Base-by-base conservation (phyloP, 2,797 vertebrate species). In the Oryzias sinensis region DNA sequence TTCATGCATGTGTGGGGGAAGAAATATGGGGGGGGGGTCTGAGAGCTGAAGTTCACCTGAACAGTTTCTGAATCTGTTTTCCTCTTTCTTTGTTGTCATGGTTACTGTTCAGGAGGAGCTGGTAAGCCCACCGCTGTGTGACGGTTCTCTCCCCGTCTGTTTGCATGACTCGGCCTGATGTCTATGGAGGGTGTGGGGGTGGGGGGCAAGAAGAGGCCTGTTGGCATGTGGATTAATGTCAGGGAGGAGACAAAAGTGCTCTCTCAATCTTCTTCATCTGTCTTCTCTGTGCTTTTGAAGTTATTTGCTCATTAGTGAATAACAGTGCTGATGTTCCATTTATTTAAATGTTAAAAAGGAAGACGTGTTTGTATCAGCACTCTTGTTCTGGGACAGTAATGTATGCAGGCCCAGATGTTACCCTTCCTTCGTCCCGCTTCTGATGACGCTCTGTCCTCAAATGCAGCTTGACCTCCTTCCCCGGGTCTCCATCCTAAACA, bases 91-190 rank as follows among this genome's bases (percentile, higher is more conserved):
- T 70, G 57, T 87, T 77, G 57, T 81, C 75, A 72, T 51, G 68
- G 58, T 86, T 75, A 73, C 82, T 81, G 70, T 58, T 82, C 85
- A 89, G 88, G 83, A 88, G 77, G 87, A 88, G 77, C 81, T 87
- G 85, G 84, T 89, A 89, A 88, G 88, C 72, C 68, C 70, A 67
- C 68, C 65, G 56, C 33, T 62, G 71, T 79, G 63, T 69, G 72
- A 73, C 43, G 57, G 55, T 43, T 42, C 47, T 13, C 20, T 27
- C 14, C n/a, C 17, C 25, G 49, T 42, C 49, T 17, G 24, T 79
- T 63, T 86, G 87, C 87, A 90, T 91, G 87, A 80, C 25, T 77
- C 83, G 72, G 59, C 79, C 74, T 74, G 71, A 72, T 47, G 45
- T 66, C 65, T 64, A 56, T 58, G 20, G n/a, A 29, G 1, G 56